phyloP scores from a whole-genome alignment of 2,888 invertebrate genomes.

The Watsonalla cultraria region DNA sequence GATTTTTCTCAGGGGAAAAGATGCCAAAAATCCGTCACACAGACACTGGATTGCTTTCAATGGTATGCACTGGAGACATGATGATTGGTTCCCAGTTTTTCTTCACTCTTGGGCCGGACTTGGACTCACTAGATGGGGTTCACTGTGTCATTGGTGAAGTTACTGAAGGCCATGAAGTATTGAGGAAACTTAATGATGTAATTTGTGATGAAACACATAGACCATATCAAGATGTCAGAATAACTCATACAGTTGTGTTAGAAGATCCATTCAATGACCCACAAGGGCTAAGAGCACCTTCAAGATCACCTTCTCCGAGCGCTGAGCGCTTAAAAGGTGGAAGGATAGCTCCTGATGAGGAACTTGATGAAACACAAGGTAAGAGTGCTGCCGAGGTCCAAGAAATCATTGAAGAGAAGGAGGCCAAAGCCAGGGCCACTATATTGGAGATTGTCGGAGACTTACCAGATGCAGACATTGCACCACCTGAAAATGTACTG shows the following conservation, averaged over 20 bases:
- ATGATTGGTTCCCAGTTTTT: slow-evolving; percentile 98
- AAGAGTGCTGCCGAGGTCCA: slow-evolving; percentile 90
- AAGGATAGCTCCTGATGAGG: slow-evolving; percentile 95
- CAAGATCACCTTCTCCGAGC: slow-evolving; percentile 93
- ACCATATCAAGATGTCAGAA: slow-evolving; percentile 96
- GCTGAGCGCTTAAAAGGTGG: slow-evolving; percentile 89
- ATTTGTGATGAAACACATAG: slow-evolving; percentile 94
- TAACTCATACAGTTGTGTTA: slow-evolving; percentile 96
- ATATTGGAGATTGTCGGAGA: slow-evolving; percentile 99
- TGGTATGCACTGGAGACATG: slow-evolving; percentile 95
- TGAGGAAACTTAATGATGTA: slow-evolving; percentile 94
- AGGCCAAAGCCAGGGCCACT: slow-evolving; percentile 97
- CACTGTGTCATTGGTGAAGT: slow-evolving; percentile 98
- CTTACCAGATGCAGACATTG: slow-evolving; percentile 97
- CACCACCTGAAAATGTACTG: slow-evolving; percentile 98
- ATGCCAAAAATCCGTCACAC: slow-evolving; percentile 95
- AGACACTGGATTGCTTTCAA: slow-evolving; percentile 91
- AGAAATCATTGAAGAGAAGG: slow-evolving; percentile 92
- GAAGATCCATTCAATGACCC: slow-evolving; percentile 98
- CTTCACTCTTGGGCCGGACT: slow-evolving; percentile 91
- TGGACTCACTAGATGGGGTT: slow-evolving; percentile 92
- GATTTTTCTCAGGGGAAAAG: slow-evolving; percentile 94
- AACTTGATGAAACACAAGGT: slow-evolving; percentile 92
- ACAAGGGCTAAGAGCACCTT: slow-evolving; percentile 85
- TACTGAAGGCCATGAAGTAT: slow-evolving; percentile 92